These are phyloP conservation scores for Pithys albifrons DNA, from an alignment of 2,113 vertebrate species.

Conservation along the genomic window DNA sequence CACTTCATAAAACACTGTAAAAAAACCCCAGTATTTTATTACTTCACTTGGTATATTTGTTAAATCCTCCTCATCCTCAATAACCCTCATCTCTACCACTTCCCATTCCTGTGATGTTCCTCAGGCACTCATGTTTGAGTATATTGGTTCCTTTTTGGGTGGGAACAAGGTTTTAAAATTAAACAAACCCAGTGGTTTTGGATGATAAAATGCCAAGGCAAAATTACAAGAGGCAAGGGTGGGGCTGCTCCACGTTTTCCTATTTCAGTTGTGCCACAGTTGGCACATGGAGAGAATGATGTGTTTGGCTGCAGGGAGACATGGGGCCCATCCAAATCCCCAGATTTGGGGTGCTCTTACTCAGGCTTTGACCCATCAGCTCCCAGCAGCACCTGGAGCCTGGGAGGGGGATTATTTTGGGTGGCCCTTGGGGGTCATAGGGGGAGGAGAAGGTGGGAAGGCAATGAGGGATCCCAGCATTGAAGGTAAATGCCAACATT, in stretches of 20 bases:
- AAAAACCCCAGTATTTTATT: background rate
- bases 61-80: background rate
- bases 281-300: background rate
- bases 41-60: background rate
- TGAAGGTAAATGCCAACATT: background rate
- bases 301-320: background rate
- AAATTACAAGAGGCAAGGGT: background rate
- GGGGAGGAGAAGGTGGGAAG: background rate
- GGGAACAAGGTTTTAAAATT: background rate
- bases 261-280: fast-evolving
- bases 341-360: background rate
- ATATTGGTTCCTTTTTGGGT: background rate
- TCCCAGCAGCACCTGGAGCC: background rate
- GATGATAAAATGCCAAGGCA: background rate
- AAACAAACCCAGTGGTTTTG: background rate
- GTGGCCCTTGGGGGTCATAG: background rate
- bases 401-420: background rate
- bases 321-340: fast-evolving
- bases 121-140: background rate
- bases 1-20: background rate
- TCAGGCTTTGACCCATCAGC: background rate
- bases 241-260: background rate
- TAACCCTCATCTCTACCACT: background rate
- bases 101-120: background rate
- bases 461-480: background rate